phyloP scores from a whole-genome alignment of 2,113 vertebrate genomes.

The Vombatus ursinus region DNA sequence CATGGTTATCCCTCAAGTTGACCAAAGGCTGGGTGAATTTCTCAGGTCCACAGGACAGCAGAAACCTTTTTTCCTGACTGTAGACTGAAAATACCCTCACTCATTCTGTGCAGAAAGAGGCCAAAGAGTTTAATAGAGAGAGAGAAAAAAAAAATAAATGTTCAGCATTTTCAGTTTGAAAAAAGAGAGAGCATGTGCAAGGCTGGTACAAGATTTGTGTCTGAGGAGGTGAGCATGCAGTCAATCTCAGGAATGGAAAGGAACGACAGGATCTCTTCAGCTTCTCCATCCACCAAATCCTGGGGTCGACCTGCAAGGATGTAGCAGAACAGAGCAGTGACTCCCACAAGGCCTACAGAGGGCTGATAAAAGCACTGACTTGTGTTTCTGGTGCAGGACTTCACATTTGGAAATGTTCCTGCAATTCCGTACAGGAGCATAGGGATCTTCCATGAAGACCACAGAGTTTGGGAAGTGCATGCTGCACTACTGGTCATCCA shows the following conservation, averaged over 20 bases:
- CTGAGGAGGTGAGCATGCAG: not conserved
- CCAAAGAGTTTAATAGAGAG: conserved; percentile 80
- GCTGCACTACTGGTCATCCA: not conserved
- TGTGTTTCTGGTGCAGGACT: not conserved
- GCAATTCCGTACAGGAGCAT: not conserved
- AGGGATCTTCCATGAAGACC: not conserved
- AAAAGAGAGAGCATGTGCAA: not conserved
- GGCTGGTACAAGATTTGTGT: conserved; percentile 5
- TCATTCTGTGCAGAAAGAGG: conserved; percentile 47
- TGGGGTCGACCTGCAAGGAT: conserved; percentile 82
- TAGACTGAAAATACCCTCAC: conserved; percentile 32
- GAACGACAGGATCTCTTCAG: conserved; percentile 60
- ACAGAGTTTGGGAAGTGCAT: not conserved
- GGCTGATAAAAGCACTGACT: not conserved
- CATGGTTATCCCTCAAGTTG: not conserved
- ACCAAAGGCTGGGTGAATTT: not conserved
- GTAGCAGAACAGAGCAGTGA: conserved; percentile 21
- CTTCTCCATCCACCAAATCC: conserved; percentile 88
- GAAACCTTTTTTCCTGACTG: not conserved
- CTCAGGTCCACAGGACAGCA: not conserved
- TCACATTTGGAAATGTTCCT: rapidly evolving
- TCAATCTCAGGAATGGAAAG: not conserved
- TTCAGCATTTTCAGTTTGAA: conserved; percentile 5
- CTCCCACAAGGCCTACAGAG: not conserved
- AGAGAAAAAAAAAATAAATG: conserved; percentile 63